phyloP scores from a whole-genome alignment of 2,113 vertebrate genomes.

The Hydrochoerus hydrochaeris region DNA sequence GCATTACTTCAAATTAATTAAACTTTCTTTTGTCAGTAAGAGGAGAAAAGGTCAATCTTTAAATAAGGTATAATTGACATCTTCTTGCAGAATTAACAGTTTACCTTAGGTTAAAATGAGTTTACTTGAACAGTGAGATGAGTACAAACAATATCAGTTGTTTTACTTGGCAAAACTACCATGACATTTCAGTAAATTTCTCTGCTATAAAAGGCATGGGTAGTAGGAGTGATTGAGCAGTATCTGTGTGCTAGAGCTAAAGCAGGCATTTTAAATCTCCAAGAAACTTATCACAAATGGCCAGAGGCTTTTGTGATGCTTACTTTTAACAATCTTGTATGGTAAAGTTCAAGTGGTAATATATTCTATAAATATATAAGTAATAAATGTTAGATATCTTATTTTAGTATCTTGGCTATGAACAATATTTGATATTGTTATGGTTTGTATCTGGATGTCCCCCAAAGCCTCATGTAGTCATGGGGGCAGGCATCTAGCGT shows the following conservation, averaged over 20 bases:
- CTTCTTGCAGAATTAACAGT: slow-evolving; percentile 45
- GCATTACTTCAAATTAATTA: slow-evolving; percentile 63
- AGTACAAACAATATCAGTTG: neutral
- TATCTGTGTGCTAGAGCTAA: neutral
- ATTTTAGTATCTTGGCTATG: neutral
- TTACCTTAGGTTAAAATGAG: slow-evolving; percentile 42
- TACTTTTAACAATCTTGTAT: neutral
- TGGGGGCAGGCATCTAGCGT: too few species aligned
- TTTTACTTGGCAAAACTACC: slow-evolving; percentile 38
- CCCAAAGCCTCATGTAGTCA: too few species aligned
- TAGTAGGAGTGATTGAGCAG: neutral
- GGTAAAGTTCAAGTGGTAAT: neutral
- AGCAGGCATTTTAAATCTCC: neutral
- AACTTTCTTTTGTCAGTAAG: slow-evolving; percentile 23
- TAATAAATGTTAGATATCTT: neutral
- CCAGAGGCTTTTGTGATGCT: neutral
- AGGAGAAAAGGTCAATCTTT: slow-evolving; percentile 19
- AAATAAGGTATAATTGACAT: slow-evolving; percentile 57
- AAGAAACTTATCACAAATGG: neutral
- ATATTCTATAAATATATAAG: neutral
- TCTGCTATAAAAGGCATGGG: neutral
- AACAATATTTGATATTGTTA: neutral
- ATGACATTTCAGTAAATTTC: slow-evolving; percentile 28
- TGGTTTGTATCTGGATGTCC: too few species aligned
- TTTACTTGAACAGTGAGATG: neutral